Conservation (phyloP, 2,888 invertebrate genomes). For the Dermolepida albohirtum region DNA sequence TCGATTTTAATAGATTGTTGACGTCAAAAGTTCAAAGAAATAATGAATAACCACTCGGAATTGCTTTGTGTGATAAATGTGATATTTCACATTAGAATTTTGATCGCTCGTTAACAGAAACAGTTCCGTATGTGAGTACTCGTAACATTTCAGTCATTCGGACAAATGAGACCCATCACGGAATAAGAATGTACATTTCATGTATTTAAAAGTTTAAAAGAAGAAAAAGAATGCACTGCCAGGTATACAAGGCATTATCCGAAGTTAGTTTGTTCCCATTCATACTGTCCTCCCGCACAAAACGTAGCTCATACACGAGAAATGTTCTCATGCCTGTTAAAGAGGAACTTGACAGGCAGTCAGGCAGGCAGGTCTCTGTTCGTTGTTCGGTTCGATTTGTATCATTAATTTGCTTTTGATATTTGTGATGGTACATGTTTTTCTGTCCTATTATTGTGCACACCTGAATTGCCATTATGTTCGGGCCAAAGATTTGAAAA, state of each 20-base stretch:
- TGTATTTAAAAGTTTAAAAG: slow-evolving; percentile 28
- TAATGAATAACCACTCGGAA: slow-evolving; percentile 14
- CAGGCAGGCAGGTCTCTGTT: slow-evolving; percentile 37
- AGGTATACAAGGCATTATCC: slow-evolving; percentile 42
- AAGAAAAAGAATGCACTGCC: slow-evolving; percentile 29
- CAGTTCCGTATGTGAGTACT: slow-evolving; percentile 14
- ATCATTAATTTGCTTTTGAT: slow-evolving; percentile 48
- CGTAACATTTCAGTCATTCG: neutral
- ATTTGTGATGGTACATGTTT: slow-evolving; percentile 41
- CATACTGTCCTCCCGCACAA: slow-evolving; percentile 47
- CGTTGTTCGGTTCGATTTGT: slow-evolving; percentile 47
- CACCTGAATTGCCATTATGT: slow-evolving; percentile 42
- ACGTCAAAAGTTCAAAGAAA: slow-evolving; percentile 10
- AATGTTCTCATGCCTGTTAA: slow-evolving; percentile 49
- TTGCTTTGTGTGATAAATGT: slow-evolving; percentile 24
- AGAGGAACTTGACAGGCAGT: slow-evolving; percentile 36
- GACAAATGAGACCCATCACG: slow-evolving; percentile 31
- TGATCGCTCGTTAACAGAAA: slow-evolving; percentile 29
- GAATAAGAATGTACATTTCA: slow-evolving; percentile 21
- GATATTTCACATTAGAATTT: slow-evolving; percentile 18
- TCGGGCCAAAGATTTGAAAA: slow-evolving; percentile 7
- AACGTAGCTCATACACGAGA: slow-evolving; percentile 41
- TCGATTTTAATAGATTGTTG: slow-evolving; percentile 23
- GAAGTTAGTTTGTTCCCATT: slow-evolving; percentile 43
- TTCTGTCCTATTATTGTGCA: slow-evolving; percentile 40